phyloP scores from a whole-genome alignment of 2,113 vertebrate species.

The rat (Rattus norvegicus) region GRCr8 NC_086020.1:111272001-111272500 shows the following conservation, averaged over 20 bases:
- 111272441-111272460: not conserved
- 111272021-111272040: not conserved
- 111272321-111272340: not conserved
- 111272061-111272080: not conserved
- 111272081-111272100: too few relatives aligned
- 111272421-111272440: not conserved
- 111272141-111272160: not conserved
- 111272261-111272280: conserved; percentile 19
- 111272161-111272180: not conserved
- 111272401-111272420: not conserved
- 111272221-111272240: not conserved
- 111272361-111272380: not conserved
- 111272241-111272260: not conserved
- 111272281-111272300: not conserved
- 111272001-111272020: not conserved
- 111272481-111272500: not conserved
- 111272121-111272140: not conserved
- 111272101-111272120: not conserved
- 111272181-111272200: not conserved
- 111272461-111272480: not conserved
- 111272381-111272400: not conserved
- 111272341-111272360: not conserved
- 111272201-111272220: not conserved
- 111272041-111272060: not conserved
- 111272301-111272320: not conserved